Base-by-base conservation (phyloP, 2,113 vertebrate genomes). In the Hemiprocne comata region DNA sequence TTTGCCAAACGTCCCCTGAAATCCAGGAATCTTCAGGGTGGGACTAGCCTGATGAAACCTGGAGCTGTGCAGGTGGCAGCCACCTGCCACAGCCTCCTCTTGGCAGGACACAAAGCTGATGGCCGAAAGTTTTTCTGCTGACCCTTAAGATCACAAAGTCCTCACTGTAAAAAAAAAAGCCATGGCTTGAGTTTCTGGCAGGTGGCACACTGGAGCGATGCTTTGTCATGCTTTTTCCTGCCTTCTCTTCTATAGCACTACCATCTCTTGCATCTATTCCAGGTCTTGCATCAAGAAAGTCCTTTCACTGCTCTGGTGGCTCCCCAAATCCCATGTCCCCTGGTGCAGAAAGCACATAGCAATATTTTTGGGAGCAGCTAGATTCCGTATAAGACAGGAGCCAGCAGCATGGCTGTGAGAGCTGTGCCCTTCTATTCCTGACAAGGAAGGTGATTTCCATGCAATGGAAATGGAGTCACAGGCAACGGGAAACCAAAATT, bases 181-280 rank as follows among this genome's bases (percentile, higher is more conserved):
- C 1, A 0, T 42, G 60, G 57, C 7, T 16, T 2, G 5, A 58
- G 46, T 33, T 90, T 42, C 1, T 5, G 33, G 34, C 40, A 57
- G 60, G 65, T 7, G 9, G 19, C 21, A 9, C 2, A 2, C 6
- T 0, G 0, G 23, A 17, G 38, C 0, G 0, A 11, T 13, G 36
- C 50, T 84, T 48, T 21, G 21, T 48, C 1, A 0, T 20, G 53
- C 54, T 69, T 60, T 24, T 60, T 58, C 31, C 42, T 6, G 6
- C 66, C 17, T 46, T 46, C 50, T 69, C 19, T 55, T 48, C 73
- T 28, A 2, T 3, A 24, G 15, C 36, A 36, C 42, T 58, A 1
- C 61, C 40, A 33, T 7, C 57, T 66, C 54, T 31, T 7, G 23
- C 13, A 10, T 33, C 48, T 53, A 0, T 31, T 28, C n/a, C 3